Percentiles rank a stretch among this genome's conserved stretches.
phyloP scores from a whole-genome alignment of 2,797 vertebrate genomes.

The Enteromius treurensis region DNA sequence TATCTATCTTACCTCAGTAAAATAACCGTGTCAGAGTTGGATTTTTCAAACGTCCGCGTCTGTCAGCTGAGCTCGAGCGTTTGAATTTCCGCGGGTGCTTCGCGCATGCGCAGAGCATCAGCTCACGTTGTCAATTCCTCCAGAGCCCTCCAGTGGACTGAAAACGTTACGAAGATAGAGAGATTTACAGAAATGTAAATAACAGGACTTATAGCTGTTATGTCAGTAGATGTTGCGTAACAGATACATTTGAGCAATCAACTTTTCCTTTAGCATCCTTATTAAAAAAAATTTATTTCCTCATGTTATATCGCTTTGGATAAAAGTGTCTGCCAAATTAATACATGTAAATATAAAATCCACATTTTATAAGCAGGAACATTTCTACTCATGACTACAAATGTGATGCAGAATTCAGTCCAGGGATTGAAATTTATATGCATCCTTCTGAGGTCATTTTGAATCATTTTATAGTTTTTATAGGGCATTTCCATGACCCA shows the following conservation, averaged over 20 bases:
- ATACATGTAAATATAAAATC: neutral
- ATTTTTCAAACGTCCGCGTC: neutral
- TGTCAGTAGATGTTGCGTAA: neutral
- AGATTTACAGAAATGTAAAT: neutral
- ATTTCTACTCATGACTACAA: neutral
- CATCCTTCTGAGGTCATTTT: neutral
- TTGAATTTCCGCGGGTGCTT: slow-evolving; percentile 78
- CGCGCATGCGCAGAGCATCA: slow-evolving; percentile 43
- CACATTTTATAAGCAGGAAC: neutral
- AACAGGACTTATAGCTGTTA: neutral
- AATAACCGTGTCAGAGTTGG: neutral
- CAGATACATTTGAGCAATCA: neutral
- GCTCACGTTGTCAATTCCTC: neutral
- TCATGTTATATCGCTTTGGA: neutral
- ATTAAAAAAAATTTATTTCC: neutral
- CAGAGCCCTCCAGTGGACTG: slow-evolving; percentile 14
- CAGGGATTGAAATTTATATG: neutral
- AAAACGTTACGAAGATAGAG: neutral
- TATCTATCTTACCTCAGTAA: slow-evolving; percentile 40
- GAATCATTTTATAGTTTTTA: neutral
- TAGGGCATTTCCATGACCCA: neutral
- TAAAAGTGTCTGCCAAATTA: neutral
- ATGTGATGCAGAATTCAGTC: neutral
- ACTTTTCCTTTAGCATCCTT: neutral
- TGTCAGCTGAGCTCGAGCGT: slow-evolving; percentile 59